These are phyloP conservation scores for Crocuta crocuta DNA, from an alignment of 2,113 vertebrate species.

Conservation along the genomic window DNA sequence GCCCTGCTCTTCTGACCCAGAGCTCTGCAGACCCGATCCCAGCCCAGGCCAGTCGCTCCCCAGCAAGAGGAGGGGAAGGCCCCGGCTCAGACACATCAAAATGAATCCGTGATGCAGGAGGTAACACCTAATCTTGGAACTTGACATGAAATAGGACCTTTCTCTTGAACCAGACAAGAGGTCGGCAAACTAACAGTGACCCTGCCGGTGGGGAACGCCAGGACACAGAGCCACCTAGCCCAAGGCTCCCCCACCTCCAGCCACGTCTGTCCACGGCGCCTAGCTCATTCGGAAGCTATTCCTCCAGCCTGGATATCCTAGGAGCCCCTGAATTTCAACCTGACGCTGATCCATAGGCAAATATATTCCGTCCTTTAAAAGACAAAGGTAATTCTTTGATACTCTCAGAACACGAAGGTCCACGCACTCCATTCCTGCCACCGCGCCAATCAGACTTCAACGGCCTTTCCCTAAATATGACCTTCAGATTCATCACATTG, in stretches of 20 bases:
- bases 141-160: accelerated
- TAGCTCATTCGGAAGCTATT: constrained; percentile 52
- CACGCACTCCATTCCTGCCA: not conserved
- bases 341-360: constrained; percentile 23
- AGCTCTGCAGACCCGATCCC: too few species aligned
- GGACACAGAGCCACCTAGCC: not conserved
- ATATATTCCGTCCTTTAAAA: constrained; percentile 25
- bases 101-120: not conserved
- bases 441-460: not conserved
- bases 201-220: not conserved
- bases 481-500: not conserved
- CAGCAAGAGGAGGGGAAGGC: too few species aligned
- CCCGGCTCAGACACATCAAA: not conserved
- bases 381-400: not conserved
- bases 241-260: constrained; percentile 26
- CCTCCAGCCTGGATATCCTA: constrained; percentile 63
- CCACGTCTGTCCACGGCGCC: not conserved
- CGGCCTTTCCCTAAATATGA: not conserved
- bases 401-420: not conserved
- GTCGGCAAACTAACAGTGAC: not conserved
- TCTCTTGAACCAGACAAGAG: not conserved
- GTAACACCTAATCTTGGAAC: not conserved
- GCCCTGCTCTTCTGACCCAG: too few species aligned
- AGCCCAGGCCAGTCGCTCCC: too few species aligned
- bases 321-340: constrained; percentile 24